These are phyloP conservation scores for Enteromius treurensis DNA, from an alignment of 2,797 vertebrate genomes.

Conservation along the genomic window DNA sequence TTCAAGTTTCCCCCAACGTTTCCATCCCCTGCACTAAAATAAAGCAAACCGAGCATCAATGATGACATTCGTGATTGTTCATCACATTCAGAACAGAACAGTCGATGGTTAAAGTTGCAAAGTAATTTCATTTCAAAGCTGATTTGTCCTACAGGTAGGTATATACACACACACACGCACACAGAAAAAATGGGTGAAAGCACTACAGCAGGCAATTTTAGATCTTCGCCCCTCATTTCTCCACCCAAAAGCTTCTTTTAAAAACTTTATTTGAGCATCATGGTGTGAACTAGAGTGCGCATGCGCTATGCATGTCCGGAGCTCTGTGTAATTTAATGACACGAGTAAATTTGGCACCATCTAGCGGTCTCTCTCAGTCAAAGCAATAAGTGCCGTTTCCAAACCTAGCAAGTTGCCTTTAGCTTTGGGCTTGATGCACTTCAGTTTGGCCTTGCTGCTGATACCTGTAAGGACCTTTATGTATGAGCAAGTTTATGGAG, in stretches of 20 bases:
- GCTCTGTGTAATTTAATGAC: not conserved
- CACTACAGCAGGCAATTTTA: slow-evolving; percentile 10
- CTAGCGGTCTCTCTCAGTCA: slow-evolving; percentile 22
- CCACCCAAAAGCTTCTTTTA: not conserved
- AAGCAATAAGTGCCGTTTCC: slow-evolving; percentile 4
- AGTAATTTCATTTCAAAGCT: slow-evolving; percentile 32
- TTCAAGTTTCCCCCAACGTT: slow-evolving; percentile 10
- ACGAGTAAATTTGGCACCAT: slow-evolving; percentile 4
- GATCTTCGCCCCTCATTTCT: slow-evolving; percentile 9
- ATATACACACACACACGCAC: slow-evolving; percentile 10
- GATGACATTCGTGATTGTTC: slow-evolving; percentile 76
- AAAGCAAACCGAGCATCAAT: slow-evolving; percentile 50
- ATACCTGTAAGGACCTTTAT: not conserved
- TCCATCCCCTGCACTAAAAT: slow-evolving; percentile 35
- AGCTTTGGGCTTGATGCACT: not conserved
- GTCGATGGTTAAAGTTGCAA: slow-evolving; percentile 36
- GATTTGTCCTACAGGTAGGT: slow-evolving; percentile 25
- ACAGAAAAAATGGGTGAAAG: slow-evolving; percentile 10
- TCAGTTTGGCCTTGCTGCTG: not conserved
- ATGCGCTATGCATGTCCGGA: not conserved
- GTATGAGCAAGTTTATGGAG: not conserved
- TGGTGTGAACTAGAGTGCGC: slow-evolving; percentile 21
- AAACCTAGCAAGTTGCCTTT: not conserved
- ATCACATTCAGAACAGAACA: slow-evolving; percentile 79
- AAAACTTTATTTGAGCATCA: slow-evolving; percentile 15